These are phyloP conservation scores for Sebastes alutus DNA, from an alignment of 2,797 vertebrate species.

Conservation along the genomic window DNA sequence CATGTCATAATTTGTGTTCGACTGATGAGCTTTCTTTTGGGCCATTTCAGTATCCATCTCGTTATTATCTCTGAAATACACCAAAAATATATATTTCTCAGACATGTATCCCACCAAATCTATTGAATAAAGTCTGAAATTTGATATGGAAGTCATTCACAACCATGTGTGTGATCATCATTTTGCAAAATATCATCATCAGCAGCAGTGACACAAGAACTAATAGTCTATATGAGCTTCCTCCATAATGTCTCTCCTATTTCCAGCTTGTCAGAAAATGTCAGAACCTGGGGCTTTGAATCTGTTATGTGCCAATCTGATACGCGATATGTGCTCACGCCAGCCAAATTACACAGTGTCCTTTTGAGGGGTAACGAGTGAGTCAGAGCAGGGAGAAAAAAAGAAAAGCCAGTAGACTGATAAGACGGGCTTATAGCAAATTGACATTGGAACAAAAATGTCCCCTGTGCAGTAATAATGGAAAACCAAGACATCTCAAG, in stretches of 20 bases:
- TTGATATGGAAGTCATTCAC: neutral
- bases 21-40: neutral
- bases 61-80: neutral
- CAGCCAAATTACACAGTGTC: constrained; percentile 47
- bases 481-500: constrained; percentile 35
- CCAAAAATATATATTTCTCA: neutral
- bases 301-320: constrained; percentile 40
- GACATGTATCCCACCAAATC: neutral
- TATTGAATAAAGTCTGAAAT: neutral
- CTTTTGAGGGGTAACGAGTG: constrained; percentile 16
- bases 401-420: constrained; percentile 13
- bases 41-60: neutral
- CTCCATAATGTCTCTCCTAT: neutral
- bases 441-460: constrained; percentile 49
- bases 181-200: neutral
- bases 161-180: neutral
- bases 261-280: constrained; percentile 4
- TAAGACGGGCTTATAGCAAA: constrained; percentile 52
- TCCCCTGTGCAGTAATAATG: constrained; percentile 27
- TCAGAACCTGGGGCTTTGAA: constrained; percentile 22
- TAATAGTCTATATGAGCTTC: neutral
- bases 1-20: neutral
- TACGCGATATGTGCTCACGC: constrained; percentile 17
- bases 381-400: constrained; percentile 3
- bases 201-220: neutral